Conservation (phyloP, 2,113 vertebrate genomes). For the Bathybates hornii region DNA sequence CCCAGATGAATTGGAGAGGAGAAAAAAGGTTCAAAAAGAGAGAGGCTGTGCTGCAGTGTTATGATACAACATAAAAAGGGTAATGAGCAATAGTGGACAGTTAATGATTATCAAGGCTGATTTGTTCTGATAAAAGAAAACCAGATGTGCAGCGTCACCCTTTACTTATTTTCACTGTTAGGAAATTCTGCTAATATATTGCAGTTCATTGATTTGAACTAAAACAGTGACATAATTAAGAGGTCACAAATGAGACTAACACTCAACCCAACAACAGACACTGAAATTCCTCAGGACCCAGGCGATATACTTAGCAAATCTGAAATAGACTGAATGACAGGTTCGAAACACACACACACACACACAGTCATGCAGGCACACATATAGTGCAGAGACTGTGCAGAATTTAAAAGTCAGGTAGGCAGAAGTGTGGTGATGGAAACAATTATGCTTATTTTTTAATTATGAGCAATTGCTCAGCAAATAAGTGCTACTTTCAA, state of each 20-base stretch:
- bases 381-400: neutral
- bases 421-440: neutral
- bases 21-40: neutral
- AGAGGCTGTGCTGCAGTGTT: neutral
- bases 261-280: neutral
- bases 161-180: neutral
- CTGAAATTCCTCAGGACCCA: neutral
- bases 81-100: neutral
- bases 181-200: neutral
- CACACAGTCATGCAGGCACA: neutral
- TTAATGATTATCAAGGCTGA: neutral
- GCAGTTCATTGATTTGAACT: neutral
- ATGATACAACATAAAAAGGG: neutral
- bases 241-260: neutral
- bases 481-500: neutral
- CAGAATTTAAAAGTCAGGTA: neutral
- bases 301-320: neutral
- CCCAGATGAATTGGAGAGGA: neutral
- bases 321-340: neutral
- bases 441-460: neutral
- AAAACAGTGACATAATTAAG: neutral
- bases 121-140: neutral
- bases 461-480: neutral
- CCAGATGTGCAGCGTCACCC: neutral
- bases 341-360: rapidly evolving